These are phyloP conservation scores for Tenthredo amoena DNA, from an alignment of 2,888 invertebrate genomes.

Conservation along the genomic window DNA sequence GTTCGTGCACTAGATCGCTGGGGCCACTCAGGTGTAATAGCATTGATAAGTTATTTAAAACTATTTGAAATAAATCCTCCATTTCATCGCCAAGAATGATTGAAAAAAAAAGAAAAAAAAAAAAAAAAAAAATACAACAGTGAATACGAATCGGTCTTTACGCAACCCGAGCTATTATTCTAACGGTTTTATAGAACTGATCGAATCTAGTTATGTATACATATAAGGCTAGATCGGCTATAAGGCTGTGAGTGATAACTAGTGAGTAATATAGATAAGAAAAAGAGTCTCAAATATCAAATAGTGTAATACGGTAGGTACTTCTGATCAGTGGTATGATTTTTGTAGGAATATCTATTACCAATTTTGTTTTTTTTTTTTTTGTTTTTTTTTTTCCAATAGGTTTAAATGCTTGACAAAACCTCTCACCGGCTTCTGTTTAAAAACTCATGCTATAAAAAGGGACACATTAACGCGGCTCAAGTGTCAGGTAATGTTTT, in stretches of 20 bases:
- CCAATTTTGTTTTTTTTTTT: neutral
- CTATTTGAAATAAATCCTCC: neutral
- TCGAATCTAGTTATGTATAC: neutral
- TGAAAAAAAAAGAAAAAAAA: no score
- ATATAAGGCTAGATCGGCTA: neutral
- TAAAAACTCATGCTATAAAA: slow-evolving; percentile 46
- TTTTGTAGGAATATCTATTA: no score
- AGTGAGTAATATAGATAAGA: slow-evolving; percentile 13
- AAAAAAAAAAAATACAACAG: neutral
- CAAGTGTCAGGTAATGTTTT: slow-evolving; percentile 43
- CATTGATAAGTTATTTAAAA: no score
- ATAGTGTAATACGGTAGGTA: neutral
- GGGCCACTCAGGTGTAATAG: no score
- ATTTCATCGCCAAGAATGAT: neutral
- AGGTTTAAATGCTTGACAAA: slow-evolving; percentile 39
- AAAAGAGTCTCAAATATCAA: neutral
- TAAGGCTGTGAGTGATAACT: neutral
- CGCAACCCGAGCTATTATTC: neutral
- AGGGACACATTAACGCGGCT: slow-evolving; percentile 44
- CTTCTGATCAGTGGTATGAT: neutral
- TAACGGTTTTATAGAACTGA: neutral
- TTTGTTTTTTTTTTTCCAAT: neutral
- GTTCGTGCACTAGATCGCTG: neutral
- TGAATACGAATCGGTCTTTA: neutral
- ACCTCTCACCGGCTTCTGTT: slow-evolving; percentile 12